Percentiles rank a stretch among this genome's conserved stretches.
Evolutionary conservation across 2,797 vertebrate genomes (phyloP).

Genomic region (Periparus ater): DNA sequence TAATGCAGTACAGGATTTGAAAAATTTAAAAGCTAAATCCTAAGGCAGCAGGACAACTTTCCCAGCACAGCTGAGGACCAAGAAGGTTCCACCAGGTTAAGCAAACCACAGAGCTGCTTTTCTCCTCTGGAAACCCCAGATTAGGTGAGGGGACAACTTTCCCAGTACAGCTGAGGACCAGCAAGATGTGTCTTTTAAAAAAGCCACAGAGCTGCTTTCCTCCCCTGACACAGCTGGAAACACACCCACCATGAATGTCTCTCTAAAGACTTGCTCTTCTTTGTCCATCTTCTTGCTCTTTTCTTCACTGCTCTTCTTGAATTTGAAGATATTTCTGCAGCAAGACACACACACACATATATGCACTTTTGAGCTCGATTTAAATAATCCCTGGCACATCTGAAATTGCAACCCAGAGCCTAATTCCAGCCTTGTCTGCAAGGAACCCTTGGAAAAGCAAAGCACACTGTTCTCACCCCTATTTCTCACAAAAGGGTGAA

Average conservation of each 20-base stretch:
- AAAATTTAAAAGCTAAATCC: background rate
- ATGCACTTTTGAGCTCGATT: background rate
- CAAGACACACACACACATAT: background rate
- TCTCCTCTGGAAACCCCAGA: background rate
- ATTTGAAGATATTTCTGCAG: slow-evolving; percentile 66
- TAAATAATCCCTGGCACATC: background rate
- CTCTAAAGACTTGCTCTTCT: slow-evolving; percentile 76
- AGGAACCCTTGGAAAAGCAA: background rate
- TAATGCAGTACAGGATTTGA: background rate
- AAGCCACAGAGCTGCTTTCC: background rate
- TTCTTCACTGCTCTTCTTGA: slow-evolving; percentile 53
- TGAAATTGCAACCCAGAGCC: background rate
- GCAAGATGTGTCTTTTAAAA: fast-evolving
- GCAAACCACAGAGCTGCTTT: background rate
- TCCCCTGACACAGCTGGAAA: background rate
- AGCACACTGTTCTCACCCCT: fast-evolving
- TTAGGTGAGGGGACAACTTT: background rate
- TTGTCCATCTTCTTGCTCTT: slow-evolving; percentile 64
- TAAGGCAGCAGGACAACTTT: background rate
- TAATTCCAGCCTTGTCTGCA: background rate
- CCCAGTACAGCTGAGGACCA: background rate
- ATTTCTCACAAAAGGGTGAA: background rate
- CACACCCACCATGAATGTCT: slow-evolving; percentile 73
- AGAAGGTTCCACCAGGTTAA: background rate
- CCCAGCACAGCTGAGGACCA: background rate